phyloP scores from a whole-genome alignment of 92 coral and sea anemone genomes.

The Heteractis magnifica region DNA sequence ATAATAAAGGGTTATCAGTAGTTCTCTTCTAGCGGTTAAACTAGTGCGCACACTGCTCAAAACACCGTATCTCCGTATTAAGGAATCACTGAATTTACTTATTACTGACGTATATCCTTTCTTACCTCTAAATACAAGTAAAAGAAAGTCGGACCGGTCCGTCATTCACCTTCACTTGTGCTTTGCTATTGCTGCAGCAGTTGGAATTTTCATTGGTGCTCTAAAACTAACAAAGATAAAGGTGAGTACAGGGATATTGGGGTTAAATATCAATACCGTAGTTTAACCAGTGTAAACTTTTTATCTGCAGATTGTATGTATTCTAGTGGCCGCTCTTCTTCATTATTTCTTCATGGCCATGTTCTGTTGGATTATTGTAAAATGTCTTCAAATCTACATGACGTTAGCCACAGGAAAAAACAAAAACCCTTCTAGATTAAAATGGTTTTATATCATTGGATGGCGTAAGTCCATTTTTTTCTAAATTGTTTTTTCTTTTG shows the following conservation, averaged over 20 bases:
- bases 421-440: conserved; percentile 63
- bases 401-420: conserved; percentile 76
- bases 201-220: conserved; percentile 71
- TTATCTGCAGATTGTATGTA: conserved; percentile 68
- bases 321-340: conserved; percentile 67
- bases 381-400: conserved; percentile 80
- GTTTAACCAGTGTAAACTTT: not conserved
- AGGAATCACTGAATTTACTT: no score
- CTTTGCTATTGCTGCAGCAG: conserved; percentile 65
- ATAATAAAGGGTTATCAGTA: no score
- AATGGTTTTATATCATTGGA: conserved; percentile 78
- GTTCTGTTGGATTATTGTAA: conserved; percentile 85
- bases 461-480: conserved; percentile 66
- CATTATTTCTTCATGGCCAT: conserved; percentile 85
- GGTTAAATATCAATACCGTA: not conserved
- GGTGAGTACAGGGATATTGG: conserved; percentile 28
- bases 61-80: no score
- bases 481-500: not conserved
- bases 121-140: conserved; percentile 32
- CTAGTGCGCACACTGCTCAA: no score
- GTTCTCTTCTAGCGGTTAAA: no score
- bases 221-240: conserved; percentile 63
- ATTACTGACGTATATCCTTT: not conserved
- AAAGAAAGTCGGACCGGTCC: conserved; percentile 73
- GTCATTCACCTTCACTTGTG: conserved; percentile 75